Base-by-base conservation (phyloP, 2,888 invertebrate species). In the Plebejus argus region DNA sequence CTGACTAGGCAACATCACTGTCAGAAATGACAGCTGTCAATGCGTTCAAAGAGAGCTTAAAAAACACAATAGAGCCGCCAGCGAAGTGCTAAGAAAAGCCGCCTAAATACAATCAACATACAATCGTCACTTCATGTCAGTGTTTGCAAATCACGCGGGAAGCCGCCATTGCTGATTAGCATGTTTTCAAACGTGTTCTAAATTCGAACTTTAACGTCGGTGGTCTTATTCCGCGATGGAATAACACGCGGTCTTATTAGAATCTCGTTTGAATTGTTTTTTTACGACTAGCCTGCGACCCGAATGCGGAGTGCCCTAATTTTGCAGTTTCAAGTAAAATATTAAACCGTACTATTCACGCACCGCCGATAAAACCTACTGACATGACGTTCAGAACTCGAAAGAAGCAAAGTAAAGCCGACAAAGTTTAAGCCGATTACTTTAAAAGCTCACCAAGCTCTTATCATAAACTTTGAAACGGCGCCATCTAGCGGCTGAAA, bases 101-200 rank as follows among this genome's bases (percentile, higher is more conserved):
- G 28, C 49, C 49, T 49, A 74, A 53, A 49, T 53, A 53, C 53
- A 74, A 92, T 93, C 93, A 91, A 84, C 92, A 93, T 93, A 93
- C 92, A 93, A 93, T 92, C 88, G 91, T 88, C 88, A 90, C 86
- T 83, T 85, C 86, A 80, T 82, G 83, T 87, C 87, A 86, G 90
- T 90, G 92, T 91, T 91, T 92, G 92, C 93, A 93, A 93, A 92
- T 93, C 89, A 90, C 88, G 85, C 83, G 81, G 81, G 80, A 81
- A 82, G 78, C 79, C 81, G 82, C 87, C 88, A 88, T 87, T 86
- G 86, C 86, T 82, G 86, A 91, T 91, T 91, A 91, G 88, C 88
- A 89, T 84, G 82, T 84, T 84, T 85, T 88, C 87, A 84, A 87
- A 87, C 84, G 84, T 82, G 86, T 88, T 89, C 89, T 86, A 88